A percentile compares a stretch with the other conserved stretches of the same genome.
Conservation (phyloP, 2,113 vertebrate genomes). For the Lycocorax pyrrhopterus region DNA sequence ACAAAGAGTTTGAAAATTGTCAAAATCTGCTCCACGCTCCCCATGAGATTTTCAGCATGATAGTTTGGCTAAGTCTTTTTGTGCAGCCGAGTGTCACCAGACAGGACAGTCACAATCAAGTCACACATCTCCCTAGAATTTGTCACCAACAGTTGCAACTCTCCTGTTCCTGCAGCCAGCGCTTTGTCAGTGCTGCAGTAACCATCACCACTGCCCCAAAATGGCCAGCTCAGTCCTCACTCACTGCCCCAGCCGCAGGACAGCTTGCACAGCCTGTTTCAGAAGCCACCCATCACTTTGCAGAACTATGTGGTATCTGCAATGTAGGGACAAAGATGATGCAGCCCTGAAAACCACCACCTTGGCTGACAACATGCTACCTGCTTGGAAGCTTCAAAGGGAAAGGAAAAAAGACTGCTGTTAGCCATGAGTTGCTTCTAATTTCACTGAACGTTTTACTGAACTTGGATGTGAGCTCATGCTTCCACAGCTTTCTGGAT, state of each 20-base stretch:
- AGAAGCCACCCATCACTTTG: not conserved
- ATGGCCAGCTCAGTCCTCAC: fast-evolving
- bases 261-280: not conserved
- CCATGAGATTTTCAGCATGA: not conserved
- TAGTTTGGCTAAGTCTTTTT: not conserved
- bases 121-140: not conserved
- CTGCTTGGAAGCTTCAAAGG: not conserved
- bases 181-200: not conserved
- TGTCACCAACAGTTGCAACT: not conserved
- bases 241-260: not conserved
- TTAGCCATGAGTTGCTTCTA: not conserved
- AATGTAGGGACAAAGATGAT: not conserved
- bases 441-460: not conserved
- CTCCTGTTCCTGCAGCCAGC: not conserved
- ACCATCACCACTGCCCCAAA: not conserved
- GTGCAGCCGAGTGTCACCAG: not conserved
- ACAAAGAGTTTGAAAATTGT: not conserved
- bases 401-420: not conserved
- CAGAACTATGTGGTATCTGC: not conserved
- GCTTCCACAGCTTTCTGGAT: not conserved
- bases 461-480: not conserved
- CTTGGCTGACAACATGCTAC: not conserved
- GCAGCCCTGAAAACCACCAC: not conserved
- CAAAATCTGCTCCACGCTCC: not conserved
- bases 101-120: not conserved